Evolutionary conservation across 2,113 vertebrate species (phyloP).

Genomic region (Lampris megalopsis): DNA sequence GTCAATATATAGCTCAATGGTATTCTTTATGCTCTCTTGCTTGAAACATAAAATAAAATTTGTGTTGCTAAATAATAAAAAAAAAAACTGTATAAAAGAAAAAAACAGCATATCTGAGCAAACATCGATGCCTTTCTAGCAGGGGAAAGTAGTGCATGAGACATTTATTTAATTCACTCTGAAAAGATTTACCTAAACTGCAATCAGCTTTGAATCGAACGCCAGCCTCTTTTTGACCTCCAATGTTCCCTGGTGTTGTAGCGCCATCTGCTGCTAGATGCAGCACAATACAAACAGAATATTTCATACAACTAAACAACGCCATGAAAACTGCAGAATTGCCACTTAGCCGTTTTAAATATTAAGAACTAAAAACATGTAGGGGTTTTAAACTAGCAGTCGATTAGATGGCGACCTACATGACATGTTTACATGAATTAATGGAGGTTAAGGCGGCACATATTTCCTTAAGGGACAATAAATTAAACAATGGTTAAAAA

Average conservation of each 20-base stretch:
- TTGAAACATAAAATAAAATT: slow-evolving; percentile 6
- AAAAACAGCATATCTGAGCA: slow-evolving; percentile 56
- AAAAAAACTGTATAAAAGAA: slow-evolving; percentile 53
- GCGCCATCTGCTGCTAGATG: slow-evolving; percentile 87
- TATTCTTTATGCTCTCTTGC: slow-evolving; percentile 14
- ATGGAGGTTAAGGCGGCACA: neutral
- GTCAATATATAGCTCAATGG: slow-evolving; percentile 17
- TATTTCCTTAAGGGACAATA: slow-evolving; percentile 5
- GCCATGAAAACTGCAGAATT: slow-evolving; percentile 60
- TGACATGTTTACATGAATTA: slow-evolving; percentile 12
- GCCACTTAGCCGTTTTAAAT: slow-evolving; percentile 17
- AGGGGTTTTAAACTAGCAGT: neutral
- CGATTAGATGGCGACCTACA: slow-evolving; percentile 28
- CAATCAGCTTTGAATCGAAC: slow-evolving; percentile 84
- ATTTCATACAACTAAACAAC: slow-evolving; percentile 68
- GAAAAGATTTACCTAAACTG: slow-evolving; percentile 82
- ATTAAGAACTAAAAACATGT: slow-evolving; percentile 32
- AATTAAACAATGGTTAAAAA: slow-evolving; percentile 29
- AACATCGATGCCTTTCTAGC: slow-evolving; percentile 61
- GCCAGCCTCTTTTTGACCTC: slow-evolving; percentile 80
- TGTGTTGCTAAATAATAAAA: slow-evolving; percentile 35
- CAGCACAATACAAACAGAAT: slow-evolving; percentile 82
- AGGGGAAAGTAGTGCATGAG: slow-evolving; percentile 55
- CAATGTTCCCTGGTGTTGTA: slow-evolving; percentile 85
- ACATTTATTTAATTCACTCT: slow-evolving; percentile 53